Conservation (phyloP, 1,140 invertebrate genomes). For the Drosophila willistoni region DNA sequence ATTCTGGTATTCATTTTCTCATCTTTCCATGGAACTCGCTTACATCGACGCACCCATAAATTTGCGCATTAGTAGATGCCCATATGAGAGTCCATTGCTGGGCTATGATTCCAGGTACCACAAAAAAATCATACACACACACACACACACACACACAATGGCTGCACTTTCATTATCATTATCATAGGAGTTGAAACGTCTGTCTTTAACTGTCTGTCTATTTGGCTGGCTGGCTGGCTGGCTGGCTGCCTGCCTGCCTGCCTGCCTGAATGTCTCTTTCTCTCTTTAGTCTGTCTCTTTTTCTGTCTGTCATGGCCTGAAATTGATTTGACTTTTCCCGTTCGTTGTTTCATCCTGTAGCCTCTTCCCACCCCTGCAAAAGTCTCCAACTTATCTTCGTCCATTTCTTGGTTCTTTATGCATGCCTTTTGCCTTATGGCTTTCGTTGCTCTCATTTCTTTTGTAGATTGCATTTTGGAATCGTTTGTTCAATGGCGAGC, state of each 20-base stretch:
- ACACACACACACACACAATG: slow-evolving; percentile 2
- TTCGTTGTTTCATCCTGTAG: slow-evolving; percentile 8
- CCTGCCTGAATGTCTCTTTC: neutral
- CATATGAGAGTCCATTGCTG: slow-evolving; percentile 84
- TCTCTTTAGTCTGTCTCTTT: slow-evolving; percentile 4
- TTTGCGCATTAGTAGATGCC: slow-evolving; percentile 82
- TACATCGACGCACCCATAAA: slow-evolving; percentile 59
- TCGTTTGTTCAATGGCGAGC: slow-evolving; percentile 80
- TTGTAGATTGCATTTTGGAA: slow-evolving; percentile 82
- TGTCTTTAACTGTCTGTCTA: neutral
- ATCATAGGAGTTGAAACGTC: slow-evolving; percentile 55
- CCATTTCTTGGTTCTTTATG: slow-evolving; percentile 43
- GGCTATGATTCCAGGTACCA: slow-evolving; percentile 84
- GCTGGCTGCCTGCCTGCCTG: neutral
- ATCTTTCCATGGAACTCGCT: slow-evolving; percentile 49
- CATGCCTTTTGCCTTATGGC: slow-evolving; percentile 45
- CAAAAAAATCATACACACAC: slow-evolving; percentile 15
- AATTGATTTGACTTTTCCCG: slow-evolving; percentile 70
- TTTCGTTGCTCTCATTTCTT: slow-evolving; percentile 35
- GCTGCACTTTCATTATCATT: slow-evolving; percentile 74
- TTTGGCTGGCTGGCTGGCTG: slow-evolving; percentile 7
- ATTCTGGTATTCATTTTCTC: slow-evolving; percentile 45
- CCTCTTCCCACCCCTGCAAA: neutral
- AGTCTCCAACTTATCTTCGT: slow-evolving; percentile 1
- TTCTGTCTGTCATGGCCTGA: slow-evolving; percentile 43